Evolutionary conservation across 1,140 invertebrate genomes (phyloP).

Genomic region (Pseudachorutes palmiensis): DNA sequence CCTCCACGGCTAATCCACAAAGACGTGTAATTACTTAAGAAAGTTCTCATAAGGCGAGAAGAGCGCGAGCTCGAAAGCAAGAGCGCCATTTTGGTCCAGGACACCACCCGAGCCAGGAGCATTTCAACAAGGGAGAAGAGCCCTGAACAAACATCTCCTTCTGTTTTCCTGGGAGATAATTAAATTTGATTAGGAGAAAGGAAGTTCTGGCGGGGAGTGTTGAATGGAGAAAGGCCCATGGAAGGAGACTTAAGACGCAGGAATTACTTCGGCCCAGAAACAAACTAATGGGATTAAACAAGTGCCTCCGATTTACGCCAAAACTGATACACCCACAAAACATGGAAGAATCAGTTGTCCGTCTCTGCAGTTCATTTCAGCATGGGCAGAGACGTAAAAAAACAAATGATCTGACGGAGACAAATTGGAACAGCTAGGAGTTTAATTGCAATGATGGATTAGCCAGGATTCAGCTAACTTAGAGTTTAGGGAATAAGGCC

Average conservation of each 20-base stretch:
- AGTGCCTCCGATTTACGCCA: neutral
- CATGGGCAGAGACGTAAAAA: too few species aligned
- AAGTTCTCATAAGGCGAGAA: too few species aligned
- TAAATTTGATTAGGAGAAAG: constrained; percentile 2
- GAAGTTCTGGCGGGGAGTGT: neutral
- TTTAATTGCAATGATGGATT: too few species aligned
- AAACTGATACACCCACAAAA: neutral
- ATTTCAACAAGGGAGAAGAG: neutral
- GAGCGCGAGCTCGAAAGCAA: neutral
- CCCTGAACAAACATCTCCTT: neutral
- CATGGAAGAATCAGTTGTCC: too few species aligned
- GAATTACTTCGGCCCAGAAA: neutral
- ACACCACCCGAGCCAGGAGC: too few species aligned
- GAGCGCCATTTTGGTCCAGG: neutral
- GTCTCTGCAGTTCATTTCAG: too few species aligned
- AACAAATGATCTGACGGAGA: too few species aligned
- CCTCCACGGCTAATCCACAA: neutral
- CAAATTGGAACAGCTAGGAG: too few species aligned
- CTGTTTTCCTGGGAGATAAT: neutral
- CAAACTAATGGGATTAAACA: neutral
- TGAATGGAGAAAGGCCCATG: neutral
- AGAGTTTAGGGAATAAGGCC: too few species aligned
- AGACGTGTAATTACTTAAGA: constrained; percentile 2
- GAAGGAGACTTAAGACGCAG: neutral
- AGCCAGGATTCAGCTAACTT: too few species aligned